These are phyloP conservation scores for Iselma pallidipennis DNA, from an alignment of 2,888 invertebrate species.

Conservation along the genomic window DNA sequence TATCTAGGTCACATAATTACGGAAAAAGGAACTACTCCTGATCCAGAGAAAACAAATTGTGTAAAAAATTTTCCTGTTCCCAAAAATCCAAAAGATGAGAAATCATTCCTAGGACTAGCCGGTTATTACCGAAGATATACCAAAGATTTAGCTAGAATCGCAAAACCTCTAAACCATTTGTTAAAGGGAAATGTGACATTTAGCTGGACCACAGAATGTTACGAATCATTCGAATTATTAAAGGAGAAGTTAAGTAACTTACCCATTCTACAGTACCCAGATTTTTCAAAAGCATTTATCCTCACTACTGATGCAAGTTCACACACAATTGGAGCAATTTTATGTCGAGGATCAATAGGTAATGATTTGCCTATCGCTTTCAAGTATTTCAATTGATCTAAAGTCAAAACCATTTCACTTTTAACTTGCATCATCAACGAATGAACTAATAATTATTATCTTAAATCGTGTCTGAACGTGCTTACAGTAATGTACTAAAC, in stretches of 20 bases:
- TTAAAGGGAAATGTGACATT: constrained; percentile 32
- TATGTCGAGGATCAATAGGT: constrained; percentile 41
- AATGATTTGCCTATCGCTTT: constrained; percentile 45
- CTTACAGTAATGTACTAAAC: no score
- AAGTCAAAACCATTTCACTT: constrained; percentile 34
- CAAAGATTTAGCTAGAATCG: constrained; percentile 31
- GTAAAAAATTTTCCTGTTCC: constrained; percentile 38
- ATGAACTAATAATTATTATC: no score
- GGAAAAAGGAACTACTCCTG: constrained; percentile 44
- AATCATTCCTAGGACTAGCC: constrained; percentile 13
- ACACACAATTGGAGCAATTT: constrained; percentile 39
- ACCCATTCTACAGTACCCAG: constrained; percentile 36
- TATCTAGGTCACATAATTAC: constrained; percentile 50
- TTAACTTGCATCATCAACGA: constrained; percentile 42
- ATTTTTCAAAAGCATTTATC: constrained; percentile 38
- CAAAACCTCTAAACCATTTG: constrained; percentile 37
- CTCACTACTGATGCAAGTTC: constrained; percentile 44
- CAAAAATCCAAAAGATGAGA: constrained; percentile 22
- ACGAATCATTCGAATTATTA: constrained; percentile 22
- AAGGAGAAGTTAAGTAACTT: constrained; percentile 16
- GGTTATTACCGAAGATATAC: constrained; percentile 47
- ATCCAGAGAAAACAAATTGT: constrained; percentile 39
- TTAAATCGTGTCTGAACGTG: no score
- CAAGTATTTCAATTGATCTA: constrained; percentile 39
- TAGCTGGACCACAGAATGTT: constrained; percentile 26